A percentile compares a stretch with the other conserved stretches of the same genome.
Evolutionary conservation across 2,113 vertebrate species (phyloP).

Genomic region (Tretioscincus oriximinensis): DNA sequence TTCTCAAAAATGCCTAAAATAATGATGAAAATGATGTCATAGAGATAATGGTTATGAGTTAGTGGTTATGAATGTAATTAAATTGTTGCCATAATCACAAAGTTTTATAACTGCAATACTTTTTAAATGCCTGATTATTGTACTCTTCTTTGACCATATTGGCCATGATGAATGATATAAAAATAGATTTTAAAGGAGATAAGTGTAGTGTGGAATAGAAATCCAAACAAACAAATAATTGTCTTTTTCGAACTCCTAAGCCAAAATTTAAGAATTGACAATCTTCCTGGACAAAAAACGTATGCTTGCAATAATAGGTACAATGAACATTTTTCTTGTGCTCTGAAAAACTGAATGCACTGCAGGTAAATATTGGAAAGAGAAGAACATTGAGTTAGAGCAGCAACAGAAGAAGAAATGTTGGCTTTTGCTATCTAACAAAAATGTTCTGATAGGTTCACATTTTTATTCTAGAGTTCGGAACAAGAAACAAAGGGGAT

Average conservation of each 20-base stretch:
- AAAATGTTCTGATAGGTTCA: slow-evolving; percentile 21
- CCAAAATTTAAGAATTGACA: neutral
- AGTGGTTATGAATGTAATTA: neutral
- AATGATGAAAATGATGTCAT: neutral
- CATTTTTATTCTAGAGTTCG: slow-evolving; percentile 76
- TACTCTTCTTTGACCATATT: neutral
- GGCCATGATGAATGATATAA: neutral
- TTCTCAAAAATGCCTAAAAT: neutral
- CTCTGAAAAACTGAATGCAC: neutral
- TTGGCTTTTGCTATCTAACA: neutral
- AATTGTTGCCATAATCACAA: neutral
- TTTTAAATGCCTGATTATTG: neutral
- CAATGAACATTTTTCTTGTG: neutral
- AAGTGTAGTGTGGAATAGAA: too few species aligned
- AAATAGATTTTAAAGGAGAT: neutral
- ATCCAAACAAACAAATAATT: neutral
- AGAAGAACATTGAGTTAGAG: neutral
- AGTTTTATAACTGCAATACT: neutral
- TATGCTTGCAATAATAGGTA: neutral
- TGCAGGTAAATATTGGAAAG: neutral
- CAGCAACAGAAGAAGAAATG: neutral
- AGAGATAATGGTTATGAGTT: neutral
- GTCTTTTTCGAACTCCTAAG: neutral
- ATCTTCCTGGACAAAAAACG: too few species aligned
- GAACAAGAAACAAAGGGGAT: slow-evolving; percentile 97